phyloP scores from a whole-genome alignment of 2,888 invertebrate genomes.

The Eupithecia tripunctaria region DNA sequence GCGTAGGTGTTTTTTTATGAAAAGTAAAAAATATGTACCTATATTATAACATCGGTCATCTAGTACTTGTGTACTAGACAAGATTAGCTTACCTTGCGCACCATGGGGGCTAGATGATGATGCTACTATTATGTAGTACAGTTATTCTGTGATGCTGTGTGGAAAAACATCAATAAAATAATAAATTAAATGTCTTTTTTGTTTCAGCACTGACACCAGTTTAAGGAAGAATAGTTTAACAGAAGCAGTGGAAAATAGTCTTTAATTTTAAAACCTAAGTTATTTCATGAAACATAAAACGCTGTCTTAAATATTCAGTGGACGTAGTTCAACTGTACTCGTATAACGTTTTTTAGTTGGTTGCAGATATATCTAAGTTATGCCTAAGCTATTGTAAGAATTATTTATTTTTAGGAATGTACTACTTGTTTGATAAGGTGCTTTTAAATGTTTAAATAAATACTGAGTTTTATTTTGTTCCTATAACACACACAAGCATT shows the following conservation, averaged over 20 bases:
- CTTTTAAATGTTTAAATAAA: background rate
- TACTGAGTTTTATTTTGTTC: background rate
- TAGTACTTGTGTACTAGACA: background rate
- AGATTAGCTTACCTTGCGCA: background rate
- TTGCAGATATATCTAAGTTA: conserved; percentile 24
- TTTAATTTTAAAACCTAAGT: background rate
- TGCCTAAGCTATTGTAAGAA: conserved; percentile 46
- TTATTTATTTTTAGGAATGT: conserved; percentile 33
- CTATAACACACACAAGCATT: too few relatives aligned
- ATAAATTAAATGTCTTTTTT: conserved; percentile 4
- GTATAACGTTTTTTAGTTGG: background rate
- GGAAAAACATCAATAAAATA: background rate
- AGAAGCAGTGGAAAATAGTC: background rate
- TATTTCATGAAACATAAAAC: background rate
- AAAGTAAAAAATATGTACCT: background rate
- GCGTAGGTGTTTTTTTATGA: background rate
- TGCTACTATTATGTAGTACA: too few relatives aligned
- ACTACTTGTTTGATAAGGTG: background rate
- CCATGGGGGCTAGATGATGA: too few relatives aligned
- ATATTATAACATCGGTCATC: background rate
- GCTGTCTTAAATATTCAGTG: background rate
- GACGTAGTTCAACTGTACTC: background rate
- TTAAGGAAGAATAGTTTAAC: background rate
- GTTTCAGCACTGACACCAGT: conserved; percentile 32
- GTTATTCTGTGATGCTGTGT: background rate